These are phyloP conservation scores for Carollia perspicillata DNA, from an alignment of 2,113 vertebrate genomes.

Conservation along the genomic window DNA sequence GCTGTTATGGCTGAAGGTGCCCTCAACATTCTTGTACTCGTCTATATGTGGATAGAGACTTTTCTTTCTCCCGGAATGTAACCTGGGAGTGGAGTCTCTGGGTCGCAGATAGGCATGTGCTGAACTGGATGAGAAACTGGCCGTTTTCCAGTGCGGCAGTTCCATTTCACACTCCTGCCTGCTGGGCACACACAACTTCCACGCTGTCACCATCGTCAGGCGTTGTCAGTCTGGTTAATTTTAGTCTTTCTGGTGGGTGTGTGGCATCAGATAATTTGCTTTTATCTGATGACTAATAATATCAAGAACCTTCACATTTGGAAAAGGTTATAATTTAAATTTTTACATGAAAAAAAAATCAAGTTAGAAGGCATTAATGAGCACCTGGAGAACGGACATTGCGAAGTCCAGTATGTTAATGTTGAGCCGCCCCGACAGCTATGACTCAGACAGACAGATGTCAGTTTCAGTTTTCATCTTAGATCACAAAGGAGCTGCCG, in stretches of 20 bases:
- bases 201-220: neutral
- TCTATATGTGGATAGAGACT: neutral
- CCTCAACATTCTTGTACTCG: fast-evolving
- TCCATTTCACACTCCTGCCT: neutral
- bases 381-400: neutral
- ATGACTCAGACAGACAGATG: constrained; percentile 16
- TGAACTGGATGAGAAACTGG: neutral
- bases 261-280: constrained; percentile 48
- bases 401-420: neutral
- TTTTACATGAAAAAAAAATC: constrained; percentile 8
- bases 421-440: fast-evolving
- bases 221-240: constrained; percentile 59
- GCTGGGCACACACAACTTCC: neutral
- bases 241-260: constrained; percentile 36
- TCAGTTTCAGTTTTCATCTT: neutral
- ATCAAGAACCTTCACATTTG: constrained; percentile 40
- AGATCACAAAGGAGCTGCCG: neutral
- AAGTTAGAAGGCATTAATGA: neutral
- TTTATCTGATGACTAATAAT: constrained; percentile 50
- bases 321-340: constrained; percentile 60
- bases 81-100: neutral
- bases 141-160: neutral
- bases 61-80: neutral
- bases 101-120: neutral
- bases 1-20: neutral